Evolutionary conservation across 2,797 vertebrate genomes (phyloP), one percentile per base, ranked within the genome.

Genomic region (Notolabrus celidotus): DNA sequence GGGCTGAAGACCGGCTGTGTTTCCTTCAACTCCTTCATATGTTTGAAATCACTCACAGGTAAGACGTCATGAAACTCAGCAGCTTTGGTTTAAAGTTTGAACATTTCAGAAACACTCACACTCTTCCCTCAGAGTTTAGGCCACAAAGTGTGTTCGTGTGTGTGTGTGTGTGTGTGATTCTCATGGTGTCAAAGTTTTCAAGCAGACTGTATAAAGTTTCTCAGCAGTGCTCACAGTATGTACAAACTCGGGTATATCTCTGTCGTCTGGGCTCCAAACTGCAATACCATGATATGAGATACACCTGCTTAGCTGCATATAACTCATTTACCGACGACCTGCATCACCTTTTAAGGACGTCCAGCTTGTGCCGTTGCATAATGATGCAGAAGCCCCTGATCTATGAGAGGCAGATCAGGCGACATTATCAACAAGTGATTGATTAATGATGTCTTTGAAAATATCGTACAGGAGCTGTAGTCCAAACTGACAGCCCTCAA

Each of bases 311-410:
- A n/a, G 54, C 49, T 74, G 56, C 70, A 33, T 31, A 31, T 61
- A 67, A 79, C 67, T 23, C 61, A 71, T 53, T 46, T 38, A 51
- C 67, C 36, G 61, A 64, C 74, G 72, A 50, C 27, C 51, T 43
- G 39, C 50, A 12, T 50, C 14, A 19, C 73, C 76, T 72, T 84
- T 60, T 36, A 81, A 68, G 73, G 79, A 20, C 20, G 22, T 53
- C 20, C 33, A 72, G 47, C 54, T 7, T 25, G 27, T 38, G 36
- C 17, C 4, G 25, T 74, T 81, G 57, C 69, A 62, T 61, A 77
- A 77, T 59, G 39, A 67, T 41, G 22, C 2, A 36, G 34, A 31
- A 31, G 29, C 4, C 7, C 7, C 29, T 1, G 29, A 25, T 27
- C 25, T 27, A 25, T 27, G 25, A 27, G 25, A 27, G 25, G 25